Evolutionary conservation across 2,113 vertebrate species (phyloP).

Genomic region (Edolisoma coerulescens): DNA sequence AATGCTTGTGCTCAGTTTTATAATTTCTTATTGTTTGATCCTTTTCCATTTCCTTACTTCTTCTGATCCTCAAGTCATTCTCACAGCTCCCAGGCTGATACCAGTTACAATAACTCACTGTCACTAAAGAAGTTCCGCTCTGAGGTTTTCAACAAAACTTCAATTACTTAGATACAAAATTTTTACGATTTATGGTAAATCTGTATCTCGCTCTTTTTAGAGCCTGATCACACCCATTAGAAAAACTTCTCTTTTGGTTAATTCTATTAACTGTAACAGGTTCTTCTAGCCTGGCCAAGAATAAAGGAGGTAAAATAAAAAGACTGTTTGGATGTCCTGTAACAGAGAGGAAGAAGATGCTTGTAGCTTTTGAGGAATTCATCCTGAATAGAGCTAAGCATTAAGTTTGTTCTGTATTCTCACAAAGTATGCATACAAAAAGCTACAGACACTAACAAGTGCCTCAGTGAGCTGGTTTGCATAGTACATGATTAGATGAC

Average conservation of each 20-base stretch:
- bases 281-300: background rate
- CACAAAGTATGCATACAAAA: background rate
- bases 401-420: background rate
- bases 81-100: background rate
- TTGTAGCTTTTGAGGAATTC: background rate
- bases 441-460: background rate
- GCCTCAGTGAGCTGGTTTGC: background rate
- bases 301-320: background rate
- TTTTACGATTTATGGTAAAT: background rate
- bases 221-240: background rate
- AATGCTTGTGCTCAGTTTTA: background rate
- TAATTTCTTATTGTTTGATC: background rate
- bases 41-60: background rate
- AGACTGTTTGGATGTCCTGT: accelerated
- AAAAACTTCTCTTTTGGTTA: background rate
- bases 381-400: background rate
- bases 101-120: background rate
- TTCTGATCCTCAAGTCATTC: background rate
- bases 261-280: background rate
- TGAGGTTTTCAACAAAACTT: background rate
- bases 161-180: background rate
- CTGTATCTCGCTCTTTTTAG: background rate
- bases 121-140: background rate
- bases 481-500: background rate
- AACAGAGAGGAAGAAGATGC: background rate